Evolutionary conservation across 2,888 invertebrate genomes (phyloP).

Genomic region (Nowickia ferox): DNA sequence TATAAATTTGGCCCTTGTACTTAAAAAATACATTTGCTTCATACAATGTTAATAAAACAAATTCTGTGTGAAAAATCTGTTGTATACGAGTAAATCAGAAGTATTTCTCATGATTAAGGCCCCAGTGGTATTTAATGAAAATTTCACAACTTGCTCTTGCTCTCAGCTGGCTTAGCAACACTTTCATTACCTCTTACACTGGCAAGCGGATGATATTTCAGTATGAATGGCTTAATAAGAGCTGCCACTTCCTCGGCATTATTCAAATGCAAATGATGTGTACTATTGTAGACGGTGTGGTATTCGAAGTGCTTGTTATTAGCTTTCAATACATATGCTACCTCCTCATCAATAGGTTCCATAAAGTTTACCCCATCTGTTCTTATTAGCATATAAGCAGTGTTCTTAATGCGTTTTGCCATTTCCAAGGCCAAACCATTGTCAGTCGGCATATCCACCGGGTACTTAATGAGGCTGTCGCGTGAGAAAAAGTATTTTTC

Average conservation of each 20-base stretch:
- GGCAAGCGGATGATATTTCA: constrained; percentile 73
- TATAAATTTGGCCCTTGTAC: too few relatives aligned
- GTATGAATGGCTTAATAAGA: constrained; percentile 85
- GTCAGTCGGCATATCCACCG: constrained; percentile 36
- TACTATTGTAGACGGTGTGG: constrained; percentile 85
- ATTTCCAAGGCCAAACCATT: constrained; percentile 77
- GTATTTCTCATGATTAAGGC: too few relatives aligned
- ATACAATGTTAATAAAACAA: too few relatives aligned
- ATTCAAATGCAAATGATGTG: constrained; percentile 89
- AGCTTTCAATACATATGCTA: constrained; percentile 84
- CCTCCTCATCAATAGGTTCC: constrained; percentile 83
- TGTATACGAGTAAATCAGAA: not conserved
- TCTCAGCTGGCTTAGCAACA: constrained; percentile 1
- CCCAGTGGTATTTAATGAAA: not conserved
- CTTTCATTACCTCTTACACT: constrained; percentile 5
- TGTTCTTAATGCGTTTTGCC: constrained; percentile 84
- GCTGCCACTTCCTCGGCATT: constrained; percentile 85
- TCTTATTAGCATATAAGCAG: constrained; percentile 86
- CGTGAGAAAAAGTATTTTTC: constrained; percentile 84
- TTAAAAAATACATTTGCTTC: too few relatives aligned
- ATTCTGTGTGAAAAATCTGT: not conserved
- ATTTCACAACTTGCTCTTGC: constrained; percentile 36
- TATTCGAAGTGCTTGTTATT: constrained; percentile 85
- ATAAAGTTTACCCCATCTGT: constrained; percentile 84
- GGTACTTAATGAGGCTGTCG: constrained; percentile 70